Evolutionary conservation across 2,797 vertebrate species (phyloP).

Genomic region (Ataeniobius toweri): DNA sequence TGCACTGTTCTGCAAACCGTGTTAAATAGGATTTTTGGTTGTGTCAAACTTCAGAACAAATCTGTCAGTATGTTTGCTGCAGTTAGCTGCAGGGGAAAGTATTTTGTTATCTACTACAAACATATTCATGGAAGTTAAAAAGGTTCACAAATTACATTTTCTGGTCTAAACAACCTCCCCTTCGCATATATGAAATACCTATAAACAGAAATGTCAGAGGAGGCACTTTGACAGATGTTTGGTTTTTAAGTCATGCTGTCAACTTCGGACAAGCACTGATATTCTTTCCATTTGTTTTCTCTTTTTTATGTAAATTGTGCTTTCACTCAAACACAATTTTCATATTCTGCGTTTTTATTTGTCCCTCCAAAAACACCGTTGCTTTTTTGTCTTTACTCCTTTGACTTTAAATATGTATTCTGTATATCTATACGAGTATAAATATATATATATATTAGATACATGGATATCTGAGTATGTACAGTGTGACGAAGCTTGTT

Average conservation of each 20-base stretch:
- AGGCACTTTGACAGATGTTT: conserved; percentile 33
- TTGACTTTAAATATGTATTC: conserved; percentile 50
- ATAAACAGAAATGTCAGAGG: conserved; percentile 18
- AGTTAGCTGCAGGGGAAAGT: neutral
- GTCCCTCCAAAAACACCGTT: conserved; percentile 46
- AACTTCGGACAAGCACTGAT: conserved; percentile 61
- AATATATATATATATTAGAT: conserved; percentile 65
- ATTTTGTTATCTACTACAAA: neutral
- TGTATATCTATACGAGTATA: conserved; percentile 60
- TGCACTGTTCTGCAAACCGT: neutral
- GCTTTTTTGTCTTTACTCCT: conserved; percentile 48
- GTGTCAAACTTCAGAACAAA: conserved; percentile 9
- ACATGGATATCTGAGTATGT: conserved; percentile 62
- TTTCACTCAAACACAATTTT: conserved; percentile 59
- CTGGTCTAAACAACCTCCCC: too few relatives aligned
- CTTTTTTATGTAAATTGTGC: conserved; percentile 45
- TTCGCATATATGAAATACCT: too few relatives aligned
- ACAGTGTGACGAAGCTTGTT: conserved; percentile 68
- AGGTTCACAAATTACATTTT: neutral
- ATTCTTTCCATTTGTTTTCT: conserved; percentile 38
- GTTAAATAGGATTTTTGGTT: neutral
- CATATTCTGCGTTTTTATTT: conserved; percentile 56
- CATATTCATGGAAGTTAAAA: neutral
- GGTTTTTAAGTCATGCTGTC: conserved; percentile 55
- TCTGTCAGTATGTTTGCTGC: neutral